Base-by-base conservation (phyloP, 2,113 vertebrate genomes). In the Melospiza georgiana region DNA sequence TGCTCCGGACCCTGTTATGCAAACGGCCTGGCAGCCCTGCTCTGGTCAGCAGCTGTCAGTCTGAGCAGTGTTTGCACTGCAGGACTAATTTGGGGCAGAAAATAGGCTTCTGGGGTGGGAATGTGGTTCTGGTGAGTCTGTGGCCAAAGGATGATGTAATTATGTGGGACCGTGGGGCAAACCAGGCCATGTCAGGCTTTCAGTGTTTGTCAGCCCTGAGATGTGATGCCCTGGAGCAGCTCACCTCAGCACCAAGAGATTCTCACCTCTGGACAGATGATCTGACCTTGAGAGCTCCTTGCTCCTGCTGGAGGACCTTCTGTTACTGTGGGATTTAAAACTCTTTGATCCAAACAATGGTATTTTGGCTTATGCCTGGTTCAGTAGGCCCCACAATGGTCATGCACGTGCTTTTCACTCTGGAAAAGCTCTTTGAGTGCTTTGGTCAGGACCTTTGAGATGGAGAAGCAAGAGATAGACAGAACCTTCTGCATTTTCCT, bases 1-100 rank as follows among this genome's bases (percentile, higher is more conserved):
- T 0, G 15, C 93, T 77, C 83, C 0, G 1, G 59, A 7, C 4
- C 2, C 1, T 4, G 93, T 96, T 97, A 91, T 94, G 93, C 82
- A 97, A 93, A 93, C 55, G 1, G 48, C 81, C 91, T 92, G 91
- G 77, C 89, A 74, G 86, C 68, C 67, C 27, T 8, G 8, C 31
- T 41, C 59, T 44, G 73, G 44, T 63, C 94, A 51, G 83, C 83
- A 88, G 94, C 90, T 87, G 90, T 77, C 80, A 20, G 48, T 35
- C 95, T 48, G 62, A 57, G 59, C 19, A 7, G 27, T 49, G 73
- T 61, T 93, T 92, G 77, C 71, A 6, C 49, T 35, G 68, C 51
- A 2, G 57, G 49, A 43, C 54, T 49, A 27, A 79, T 67, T 3
- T 63, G 9, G 48, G 88, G 90, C 10, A 41, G 31, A 62, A 82